Percentiles rank a stretch among this genome's conserved stretches.
phyloP scores from a whole-genome alignment of 2,113 vertebrate genomes.

The Callipepla squamata region DNA sequence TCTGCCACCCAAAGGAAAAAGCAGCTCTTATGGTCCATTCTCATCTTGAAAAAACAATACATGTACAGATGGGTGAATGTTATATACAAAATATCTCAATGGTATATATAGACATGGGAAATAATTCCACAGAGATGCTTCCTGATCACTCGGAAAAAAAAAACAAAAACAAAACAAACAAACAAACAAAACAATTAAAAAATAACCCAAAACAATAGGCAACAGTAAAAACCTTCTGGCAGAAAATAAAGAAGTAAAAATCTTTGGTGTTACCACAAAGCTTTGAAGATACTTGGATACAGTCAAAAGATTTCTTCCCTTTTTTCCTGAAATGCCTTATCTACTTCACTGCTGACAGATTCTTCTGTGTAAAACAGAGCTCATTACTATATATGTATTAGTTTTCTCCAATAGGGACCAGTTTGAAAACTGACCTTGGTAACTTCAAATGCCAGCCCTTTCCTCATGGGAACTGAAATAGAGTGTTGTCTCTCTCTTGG shows the following conservation, averaged over 20 bases:
- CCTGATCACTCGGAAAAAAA: neutral
- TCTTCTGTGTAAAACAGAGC: neutral
- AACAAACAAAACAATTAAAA: neutral
- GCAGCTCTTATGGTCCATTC: neutral
- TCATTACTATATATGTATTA: neutral
- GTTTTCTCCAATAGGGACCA: conserved; percentile 30
- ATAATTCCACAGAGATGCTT: neutral
- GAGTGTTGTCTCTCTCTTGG: neutral
- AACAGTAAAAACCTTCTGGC: neutral
- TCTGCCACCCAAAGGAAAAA: neutral
- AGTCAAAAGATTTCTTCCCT: neutral
- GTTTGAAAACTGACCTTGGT: neutral
- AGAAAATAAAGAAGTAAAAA: neutral
- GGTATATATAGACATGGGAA: neutral
- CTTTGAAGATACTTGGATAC: neutral
- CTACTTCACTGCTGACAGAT: neutral
- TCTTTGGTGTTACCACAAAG: neutral
- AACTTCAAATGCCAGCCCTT: neutral
- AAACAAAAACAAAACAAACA: neutral
- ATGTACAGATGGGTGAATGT: neutral
- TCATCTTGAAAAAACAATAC: neutral
- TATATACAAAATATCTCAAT: neutral
- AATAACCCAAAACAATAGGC: too few relatives aligned
- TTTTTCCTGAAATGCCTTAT: neutral
- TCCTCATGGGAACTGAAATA: neutral